Evolutionary conservation across 1,140 invertebrate species (phyloP).

Genomic region (Stenopsyche tienmushanensis): DNA sequence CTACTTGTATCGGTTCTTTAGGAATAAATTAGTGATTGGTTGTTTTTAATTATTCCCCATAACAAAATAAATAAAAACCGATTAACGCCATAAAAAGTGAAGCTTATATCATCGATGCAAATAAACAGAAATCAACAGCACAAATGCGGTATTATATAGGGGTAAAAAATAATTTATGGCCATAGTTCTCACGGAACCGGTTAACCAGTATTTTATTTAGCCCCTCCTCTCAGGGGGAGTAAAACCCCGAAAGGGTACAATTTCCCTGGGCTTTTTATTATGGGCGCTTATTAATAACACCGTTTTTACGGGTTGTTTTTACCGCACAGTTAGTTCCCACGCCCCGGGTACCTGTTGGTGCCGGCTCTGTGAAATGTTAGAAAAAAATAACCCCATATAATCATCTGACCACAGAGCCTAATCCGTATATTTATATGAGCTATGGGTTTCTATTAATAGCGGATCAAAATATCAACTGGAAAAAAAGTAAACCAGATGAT

Average conservation of each 20-base stretch:
- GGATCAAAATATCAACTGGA: slow-evolving; percentile 23
- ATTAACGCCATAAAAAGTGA: too few relatives aligned
- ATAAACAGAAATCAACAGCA: too few relatives aligned
- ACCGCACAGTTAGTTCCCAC: slow-evolving; percentile 30
- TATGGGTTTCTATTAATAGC: slow-evolving; percentile 35
- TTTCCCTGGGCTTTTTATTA: slow-evolving; percentile 23
- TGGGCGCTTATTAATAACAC: slow-evolving; percentile 21
- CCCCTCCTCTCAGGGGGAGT: slow-evolving; percentile 8
- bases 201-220: slow-evolving; percentile 13
- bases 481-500: slow-evolving; percentile 17
- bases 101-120: too few relatives aligned
- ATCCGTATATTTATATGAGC: slow-evolving; percentile 37
- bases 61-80: too few relatives aligned
- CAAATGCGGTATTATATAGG: too few relatives aligned
- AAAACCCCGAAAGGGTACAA: slow-evolving; percentile 21
- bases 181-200: slow-evolving; percentile 22
- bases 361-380: slow-evolving; percentile 22
- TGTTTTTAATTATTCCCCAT: too few relatives aligned
- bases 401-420: slow-evolving; percentile 33
- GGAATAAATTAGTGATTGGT: too few relatives aligned
- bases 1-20: too few relatives aligned
- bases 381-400: slow-evolving; percentile 34
- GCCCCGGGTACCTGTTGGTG: slow-evolving; percentile 23
- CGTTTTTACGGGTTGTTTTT: slow-evolving; percentile 14
- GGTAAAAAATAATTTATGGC: too few relatives aligned